These are phyloP conservation scores for Pelosia muscerda DNA, from an alignment of 2,888 invertebrate genomes.

Conservation along the genomic window DNA sequence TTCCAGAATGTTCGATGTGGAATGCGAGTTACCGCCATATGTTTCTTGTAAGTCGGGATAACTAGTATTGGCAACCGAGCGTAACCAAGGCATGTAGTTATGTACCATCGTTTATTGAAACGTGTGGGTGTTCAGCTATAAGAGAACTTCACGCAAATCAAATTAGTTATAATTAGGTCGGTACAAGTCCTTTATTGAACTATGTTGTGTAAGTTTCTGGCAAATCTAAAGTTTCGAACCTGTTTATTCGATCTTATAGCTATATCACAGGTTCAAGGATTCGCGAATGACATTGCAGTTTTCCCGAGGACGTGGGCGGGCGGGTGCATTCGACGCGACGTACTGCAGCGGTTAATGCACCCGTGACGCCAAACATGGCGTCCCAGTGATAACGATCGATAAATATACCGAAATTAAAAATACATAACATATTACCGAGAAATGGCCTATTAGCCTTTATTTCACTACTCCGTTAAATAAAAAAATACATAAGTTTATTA, in stretches of 20 bases:
- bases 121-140: conserved; percentile 41
- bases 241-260: conserved; percentile 31
- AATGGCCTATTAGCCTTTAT: not conserved
- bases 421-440: not conserved
- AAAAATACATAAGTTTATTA: not conserved
- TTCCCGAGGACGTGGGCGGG: conserved; percentile 64
- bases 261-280: conserved; percentile 64
- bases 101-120: conserved; percentile 49
- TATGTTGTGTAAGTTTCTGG: not conserved
- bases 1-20: conserved; percentile 72
- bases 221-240: conserved; percentile 16
- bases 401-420: not conserved
- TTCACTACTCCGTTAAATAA: not conserved
- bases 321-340: conserved; percentile 57
- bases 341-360: conserved; percentile 74
- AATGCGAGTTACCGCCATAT: conserved; percentile 75
- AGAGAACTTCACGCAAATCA: conserved; percentile 29
- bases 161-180: conserved; percentile 23
- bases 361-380: conserved; percentile 67
- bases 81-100: conserved; percentile 47
- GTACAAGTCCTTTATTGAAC: conserved; percentile 8
- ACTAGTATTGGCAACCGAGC: conserved; percentile 63
- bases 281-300: conserved; percentile 63
- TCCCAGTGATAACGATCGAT: conserved; percentile 57
- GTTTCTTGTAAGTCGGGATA: conserved; percentile 72